phyloP scores from a whole-genome alignment of 2,888 invertebrate species.

The Ariolimax columbianus region DNA sequence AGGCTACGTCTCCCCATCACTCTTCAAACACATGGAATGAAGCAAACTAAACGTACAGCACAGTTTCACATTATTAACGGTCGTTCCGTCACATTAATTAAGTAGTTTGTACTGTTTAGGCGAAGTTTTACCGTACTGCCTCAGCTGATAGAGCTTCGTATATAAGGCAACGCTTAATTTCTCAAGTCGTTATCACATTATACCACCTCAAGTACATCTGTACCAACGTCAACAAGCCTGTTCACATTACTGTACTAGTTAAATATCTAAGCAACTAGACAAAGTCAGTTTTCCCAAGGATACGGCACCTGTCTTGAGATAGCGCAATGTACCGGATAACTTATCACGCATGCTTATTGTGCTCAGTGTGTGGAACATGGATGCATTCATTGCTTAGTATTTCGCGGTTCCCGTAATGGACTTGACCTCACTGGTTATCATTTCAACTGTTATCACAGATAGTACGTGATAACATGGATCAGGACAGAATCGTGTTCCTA shows the following conservation, averaged over 20 bases:
- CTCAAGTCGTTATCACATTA: background rate
- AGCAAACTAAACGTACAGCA: too few relatives aligned
- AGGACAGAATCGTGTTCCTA: too few relatives aligned
- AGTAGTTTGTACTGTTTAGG: background rate
- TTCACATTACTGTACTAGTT: background rate
- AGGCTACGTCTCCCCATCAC: too few relatives aligned
- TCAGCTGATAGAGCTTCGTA: background rate
- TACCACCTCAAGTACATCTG: background rate
- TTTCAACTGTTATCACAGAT: background rate
- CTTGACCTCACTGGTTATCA: background rate
- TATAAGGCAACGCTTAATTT: background rate
- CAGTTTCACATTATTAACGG: too few relatives aligned
- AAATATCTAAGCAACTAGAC: background rate
- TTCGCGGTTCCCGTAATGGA: background rate
- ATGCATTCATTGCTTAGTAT: background rate
- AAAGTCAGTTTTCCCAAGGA: background rate
- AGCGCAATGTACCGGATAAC: background rate
- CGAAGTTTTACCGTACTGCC: conserved; percentile 1
- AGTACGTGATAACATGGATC: background rate
- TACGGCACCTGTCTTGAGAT: background rate
- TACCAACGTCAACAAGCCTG: background rate
- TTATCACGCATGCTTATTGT: background rate
- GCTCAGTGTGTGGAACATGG: background rate
- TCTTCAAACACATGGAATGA: too few relatives aligned
- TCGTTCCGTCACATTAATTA: too few relatives aligned